Conservation (phyloP, 1,140 invertebrate species). For the Bombus impatiens region DNA sequence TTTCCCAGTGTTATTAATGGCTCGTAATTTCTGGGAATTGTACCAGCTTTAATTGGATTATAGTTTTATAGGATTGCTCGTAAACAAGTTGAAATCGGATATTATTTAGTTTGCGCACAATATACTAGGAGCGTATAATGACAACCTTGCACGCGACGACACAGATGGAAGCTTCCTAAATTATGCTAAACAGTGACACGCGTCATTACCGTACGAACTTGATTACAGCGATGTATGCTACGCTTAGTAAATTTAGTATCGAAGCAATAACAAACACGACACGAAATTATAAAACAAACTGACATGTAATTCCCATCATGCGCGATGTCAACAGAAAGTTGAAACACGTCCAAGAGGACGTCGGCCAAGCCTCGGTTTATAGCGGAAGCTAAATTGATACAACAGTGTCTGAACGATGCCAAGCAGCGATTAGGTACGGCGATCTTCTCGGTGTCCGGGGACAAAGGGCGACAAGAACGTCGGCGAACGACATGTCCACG, state of each 20-base stretch:
- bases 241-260: background rate
- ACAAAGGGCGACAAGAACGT: slow-evolving; percentile 7
- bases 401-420: slow-evolving; percentile 39
- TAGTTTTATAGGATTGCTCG: background rate
- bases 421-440: slow-evolving; percentile 34
- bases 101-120: background rate
- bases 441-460: slow-evolving; percentile 14
- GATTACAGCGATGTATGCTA: background rate
- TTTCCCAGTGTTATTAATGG: background rate
- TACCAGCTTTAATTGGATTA: background rate
- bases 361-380: background rate
- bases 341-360: background rate
- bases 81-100: background rate
- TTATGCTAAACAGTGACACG: background rate
- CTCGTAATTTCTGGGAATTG: background rate
- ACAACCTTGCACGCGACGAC: background rate
- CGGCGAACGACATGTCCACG: slow-evolving; percentile 8
- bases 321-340: background rate
- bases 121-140: too few relatives aligned
- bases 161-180: background rate
- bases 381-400: slow-evolving; percentile 44
- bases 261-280: background rate
- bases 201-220: background rate
- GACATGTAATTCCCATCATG: background rate
- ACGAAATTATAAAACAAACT: background rate